phyloP scores from a whole-genome alignment of 2,113 vertebrate species.

The Microtus montanus region DNA sequence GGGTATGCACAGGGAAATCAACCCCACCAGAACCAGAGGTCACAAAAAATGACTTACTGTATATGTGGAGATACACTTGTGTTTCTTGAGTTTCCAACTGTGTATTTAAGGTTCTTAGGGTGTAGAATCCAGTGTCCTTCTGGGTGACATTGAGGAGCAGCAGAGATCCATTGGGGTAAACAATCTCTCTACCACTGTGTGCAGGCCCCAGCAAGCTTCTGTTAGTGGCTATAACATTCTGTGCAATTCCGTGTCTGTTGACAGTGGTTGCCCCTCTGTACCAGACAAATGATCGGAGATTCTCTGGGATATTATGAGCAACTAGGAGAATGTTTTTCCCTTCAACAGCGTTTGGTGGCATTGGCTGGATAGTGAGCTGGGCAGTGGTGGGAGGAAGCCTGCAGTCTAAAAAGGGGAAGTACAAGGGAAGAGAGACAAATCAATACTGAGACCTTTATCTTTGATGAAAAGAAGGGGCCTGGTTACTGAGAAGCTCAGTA shows the following conservation, averaged over 20 bases:
- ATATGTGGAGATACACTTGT: background rate
- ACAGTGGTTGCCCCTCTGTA: background rate
- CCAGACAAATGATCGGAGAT: accelerated
- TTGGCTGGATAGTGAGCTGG: background rate
- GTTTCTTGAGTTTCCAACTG: background rate
- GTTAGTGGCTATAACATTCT: accelerated
- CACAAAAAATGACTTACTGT: background rate
- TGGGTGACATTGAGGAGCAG: background rate
- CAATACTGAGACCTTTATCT: background rate
- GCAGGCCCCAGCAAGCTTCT: accelerated
- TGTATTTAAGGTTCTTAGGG: background rate
- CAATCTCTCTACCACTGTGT: accelerated
- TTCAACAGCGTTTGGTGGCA: accelerated
- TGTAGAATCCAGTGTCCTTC: background rate
- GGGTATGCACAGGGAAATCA: background rate
- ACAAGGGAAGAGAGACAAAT: background rate
- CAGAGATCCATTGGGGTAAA: constrained; percentile 47
- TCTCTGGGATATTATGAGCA: background rate
- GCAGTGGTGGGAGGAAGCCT: background rate
- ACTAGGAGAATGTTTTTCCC: background rate
- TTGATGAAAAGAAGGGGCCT: background rate
- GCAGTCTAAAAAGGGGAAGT: background rate
- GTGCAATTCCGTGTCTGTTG: accelerated
- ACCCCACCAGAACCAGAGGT: background rate
- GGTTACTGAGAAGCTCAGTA: background rate